Evolutionary conservation across 92 coral and sea anemone species (phyloP), one percentile per base, ranked within the genome.

Genomic region (Zoanthus sociatus): DNA sequence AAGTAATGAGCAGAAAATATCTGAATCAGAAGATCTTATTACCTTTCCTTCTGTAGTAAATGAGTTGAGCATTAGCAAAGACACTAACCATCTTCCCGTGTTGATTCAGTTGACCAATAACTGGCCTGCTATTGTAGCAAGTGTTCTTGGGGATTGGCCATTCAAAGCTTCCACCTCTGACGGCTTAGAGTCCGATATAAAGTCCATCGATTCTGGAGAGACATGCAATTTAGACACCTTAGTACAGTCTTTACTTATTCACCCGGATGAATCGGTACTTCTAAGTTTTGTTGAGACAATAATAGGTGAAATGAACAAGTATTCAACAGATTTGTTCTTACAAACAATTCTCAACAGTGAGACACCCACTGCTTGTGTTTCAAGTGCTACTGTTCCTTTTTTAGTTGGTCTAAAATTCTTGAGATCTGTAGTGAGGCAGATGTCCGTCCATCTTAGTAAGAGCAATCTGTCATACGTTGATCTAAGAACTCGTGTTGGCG

Each of bases 111-210:
- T 95, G 14, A 90, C 95, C 0, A 93, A 93, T 74, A 90, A 84
- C 87, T 95, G 98, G 98, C 95, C 95, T 1, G 92, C 93, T 21
- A 94, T 95, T 45, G 97, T 93, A 7, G 91, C 96, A 14, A 92
- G 94, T 30, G 33, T 95, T 46, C 86, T 95, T 60, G 98, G 98
- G 46, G 76, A 73, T 79, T 84, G 69, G 79, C 98, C 98, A 26
- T 84, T 61, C 47, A 78, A 70, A 50, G 54, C 76, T 69, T 69
- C 74, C 14, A 9, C 2, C 74, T 63, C 69, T 76, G 69, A 89
- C 30, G 16, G 72, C 46, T 73, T 26, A 13, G 90, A 78, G 84
- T 82, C 78, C 58, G 88, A 88, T 78, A 83, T 85, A 10, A 61
- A 58, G 77, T 79, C 91, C 83, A 45, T 69, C 51, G 83, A 85